Evolutionary conservation across 2,888 invertebrate species (phyloP), one percentile per base, ranked within the genome.

Genomic region (Microchrysa polita): DNA sequence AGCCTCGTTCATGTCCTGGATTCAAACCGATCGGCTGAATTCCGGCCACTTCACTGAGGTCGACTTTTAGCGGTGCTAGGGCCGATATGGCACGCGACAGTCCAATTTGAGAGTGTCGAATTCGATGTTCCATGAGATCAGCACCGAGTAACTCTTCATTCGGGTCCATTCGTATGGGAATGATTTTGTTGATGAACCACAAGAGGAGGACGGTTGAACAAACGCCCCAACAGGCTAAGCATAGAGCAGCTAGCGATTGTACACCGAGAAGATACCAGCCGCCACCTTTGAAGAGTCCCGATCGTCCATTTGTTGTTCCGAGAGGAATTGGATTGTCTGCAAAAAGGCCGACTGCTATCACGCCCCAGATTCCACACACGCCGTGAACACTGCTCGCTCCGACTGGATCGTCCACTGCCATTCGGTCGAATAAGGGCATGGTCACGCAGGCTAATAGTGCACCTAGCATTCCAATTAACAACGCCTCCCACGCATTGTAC

Each of bases 381-480:
- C 95, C 96, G 81, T 96, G 96, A 1, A 96, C 96, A 0, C 96
- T 89, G 14, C 94, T 91, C 0, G 97, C 97, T 0, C 96, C 95
- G 0, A 97, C 97, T 0, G 97, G 97, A 78, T 85, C 85, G 80
- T 97, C 97, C 0, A 97, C 90, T 10, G 90, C 89, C 76, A 94
- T 80, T 81, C 86, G 88, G 83, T 96, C 95, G 77, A 96, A 89
- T 12, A 95, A 80, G 0, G 93, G 93, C 84, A 92, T 91, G 0
- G 89, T 86, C 0, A 88, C 79, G 40, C 93, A 92, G 1, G 92
- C 91, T 34, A 96, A 85, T 2, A 90, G 83, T 0, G 91, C 93
- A 0, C 97, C 97, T 9, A 96, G 85, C 57, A 89, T 85, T 0
- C 97, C 97, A 65, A 97, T 91, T 0, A 96, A 76, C 5, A 96